Evolutionary conservation across 2,888 invertebrate species (phyloP).

Genomic region (Diplolepis rosae): DNA sequence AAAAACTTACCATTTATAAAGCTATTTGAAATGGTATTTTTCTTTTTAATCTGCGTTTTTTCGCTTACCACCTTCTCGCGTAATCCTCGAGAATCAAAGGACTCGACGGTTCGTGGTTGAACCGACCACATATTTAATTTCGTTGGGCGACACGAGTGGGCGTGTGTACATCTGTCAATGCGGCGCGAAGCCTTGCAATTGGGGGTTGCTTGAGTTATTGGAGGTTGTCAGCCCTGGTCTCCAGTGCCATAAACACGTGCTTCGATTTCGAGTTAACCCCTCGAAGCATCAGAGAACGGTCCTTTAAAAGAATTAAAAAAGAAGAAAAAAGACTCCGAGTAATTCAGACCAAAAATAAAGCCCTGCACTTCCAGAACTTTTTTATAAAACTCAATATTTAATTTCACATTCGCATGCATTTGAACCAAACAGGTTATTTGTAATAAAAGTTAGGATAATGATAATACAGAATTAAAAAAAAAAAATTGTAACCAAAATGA

Average conservation of each 20-base stretch:
- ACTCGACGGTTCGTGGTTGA: conserved; percentile 43
- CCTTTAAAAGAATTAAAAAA: conserved; percentile 22
- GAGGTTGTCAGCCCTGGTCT: conserved; percentile 63
- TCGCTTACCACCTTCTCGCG: conserved; percentile 45
- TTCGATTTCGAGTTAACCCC: conserved; percentile 59
- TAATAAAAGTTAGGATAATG: too few relatives aligned
- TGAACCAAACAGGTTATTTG: too few relatives aligned
- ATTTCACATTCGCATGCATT: not conserved
- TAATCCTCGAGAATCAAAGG: conserved; percentile 46
- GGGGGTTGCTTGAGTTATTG: conserved; percentile 65
- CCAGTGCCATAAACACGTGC: conserved; percentile 69
- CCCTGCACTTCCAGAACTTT: not conserved
- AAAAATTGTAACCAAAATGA: too few relatives aligned
- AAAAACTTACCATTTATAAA: conserved; percentile 22
- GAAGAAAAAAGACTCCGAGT: not conserved
- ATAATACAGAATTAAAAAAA: too few relatives aligned
- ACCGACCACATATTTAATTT: conserved; percentile 65
- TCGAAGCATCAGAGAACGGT: not conserved
- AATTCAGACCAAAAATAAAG: conserved; percentile 8
- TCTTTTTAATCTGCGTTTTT: conserved; percentile 33
- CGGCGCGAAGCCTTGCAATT: conserved; percentile 61
- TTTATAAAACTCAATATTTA: not conserved
- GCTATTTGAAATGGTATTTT: conserved; percentile 30
- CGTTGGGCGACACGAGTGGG: conserved; percentile 62
- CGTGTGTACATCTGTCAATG: conserved; percentile 70